These are phyloP conservation scores for Pseudorhiza aurosa DNA, from an alignment of 30 jellyfish, hydroid and myxozoan genomes.

Conservation along the genomic window DNA sequence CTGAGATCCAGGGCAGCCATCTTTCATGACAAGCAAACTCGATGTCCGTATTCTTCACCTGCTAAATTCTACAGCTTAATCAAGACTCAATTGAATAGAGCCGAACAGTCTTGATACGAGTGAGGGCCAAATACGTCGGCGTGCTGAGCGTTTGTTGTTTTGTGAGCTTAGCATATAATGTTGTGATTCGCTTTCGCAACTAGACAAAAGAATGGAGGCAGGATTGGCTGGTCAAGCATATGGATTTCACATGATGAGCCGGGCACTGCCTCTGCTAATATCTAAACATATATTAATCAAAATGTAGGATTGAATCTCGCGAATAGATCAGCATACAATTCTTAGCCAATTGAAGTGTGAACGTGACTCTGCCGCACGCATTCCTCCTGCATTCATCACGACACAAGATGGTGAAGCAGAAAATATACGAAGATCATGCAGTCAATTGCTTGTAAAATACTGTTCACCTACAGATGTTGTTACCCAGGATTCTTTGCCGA, in stretches of 20 bases:
- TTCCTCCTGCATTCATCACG: too few relatives aligned
- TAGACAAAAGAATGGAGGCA: conserved; percentile 40
- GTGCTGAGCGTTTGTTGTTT: conserved; percentile 46
- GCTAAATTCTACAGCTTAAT: neutral
- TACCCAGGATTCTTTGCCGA: neutral
- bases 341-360: neutral
- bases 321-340: neutral
- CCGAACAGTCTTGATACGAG: neutral
- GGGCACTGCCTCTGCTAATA: conserved; percentile 35
- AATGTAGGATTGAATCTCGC: neutral
- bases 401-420: neutral
- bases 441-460: neutral
- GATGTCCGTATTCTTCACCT: neutral
- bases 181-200: conserved; percentile 49
- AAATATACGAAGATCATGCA: neutral
- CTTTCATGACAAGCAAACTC: neutral
- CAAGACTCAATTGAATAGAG: neutral
- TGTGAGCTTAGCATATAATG: conserved; percentile 14
- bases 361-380: neutral
- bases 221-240: conserved; percentile 43
- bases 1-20: conserved; percentile 40
- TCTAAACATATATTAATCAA: conserved; percentile 12
- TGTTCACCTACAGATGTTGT: neutral
- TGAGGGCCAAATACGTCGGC: conserved; percentile 40
- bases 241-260: conserved; percentile 40